phyloP scores from a whole-genome alignment of 2,888 invertebrate genomes.

The Spodoptera exigua region DNA sequence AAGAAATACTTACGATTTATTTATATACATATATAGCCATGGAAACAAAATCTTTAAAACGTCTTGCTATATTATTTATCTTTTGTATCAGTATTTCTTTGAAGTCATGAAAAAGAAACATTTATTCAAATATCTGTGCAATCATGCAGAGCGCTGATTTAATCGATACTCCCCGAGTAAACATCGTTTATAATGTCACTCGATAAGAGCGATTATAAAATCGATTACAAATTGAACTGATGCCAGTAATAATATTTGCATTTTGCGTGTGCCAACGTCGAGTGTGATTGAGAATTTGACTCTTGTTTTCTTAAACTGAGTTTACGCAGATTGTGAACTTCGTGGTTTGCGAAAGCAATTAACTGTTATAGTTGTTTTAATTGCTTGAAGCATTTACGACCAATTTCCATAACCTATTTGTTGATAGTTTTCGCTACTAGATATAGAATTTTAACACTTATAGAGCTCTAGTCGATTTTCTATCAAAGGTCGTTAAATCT shows the following conservation, averaged over 20 bases:
- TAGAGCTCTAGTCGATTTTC: no score
- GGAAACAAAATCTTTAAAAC: not conserved
- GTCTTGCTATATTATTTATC: no score
- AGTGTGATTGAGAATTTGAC: conserved; percentile 24
- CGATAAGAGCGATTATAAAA: conserved; percentile 50
- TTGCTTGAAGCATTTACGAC: conserved; percentile 24
- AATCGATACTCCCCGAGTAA: conserved; percentile 30
- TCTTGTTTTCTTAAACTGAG: conserved; percentile 32
- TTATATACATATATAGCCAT: not conserved
- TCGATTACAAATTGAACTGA: conserved; percentile 47
- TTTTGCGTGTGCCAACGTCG: conserved; percentile 35
- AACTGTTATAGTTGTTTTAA: conserved; percentile 47
- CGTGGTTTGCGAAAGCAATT: conserved; percentile 27
- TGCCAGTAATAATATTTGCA: conserved; percentile 58
- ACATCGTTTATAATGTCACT: conserved; percentile 44
- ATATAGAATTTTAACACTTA: no score
- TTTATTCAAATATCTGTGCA: conserved; percentile 26
- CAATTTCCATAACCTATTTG: no score
- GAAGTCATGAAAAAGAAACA: not conserved
- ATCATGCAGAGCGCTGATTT: conserved; percentile 30
- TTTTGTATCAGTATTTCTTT: no score
- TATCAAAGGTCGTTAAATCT: no score
- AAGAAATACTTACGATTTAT: conserved; percentile 5
- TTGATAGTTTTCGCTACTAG: no score
- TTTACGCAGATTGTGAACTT: conserved; percentile 26